These are phyloP conservation scores for Popillia japonica DNA, from an alignment of 1,140 invertebrate species.

Conservation along the genomic window DNA sequence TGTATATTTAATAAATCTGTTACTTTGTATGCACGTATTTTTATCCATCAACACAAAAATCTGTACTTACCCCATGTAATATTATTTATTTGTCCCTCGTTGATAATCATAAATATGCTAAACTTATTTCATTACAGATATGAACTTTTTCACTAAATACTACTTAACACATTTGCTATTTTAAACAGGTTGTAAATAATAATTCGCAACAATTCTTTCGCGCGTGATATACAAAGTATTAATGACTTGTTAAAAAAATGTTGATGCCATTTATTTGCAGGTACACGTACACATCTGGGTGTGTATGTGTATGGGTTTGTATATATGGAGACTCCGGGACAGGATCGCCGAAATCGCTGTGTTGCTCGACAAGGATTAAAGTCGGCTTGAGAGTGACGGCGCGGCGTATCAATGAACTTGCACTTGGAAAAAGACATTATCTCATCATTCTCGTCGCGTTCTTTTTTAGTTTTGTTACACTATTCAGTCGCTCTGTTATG, in stretches of 20 bases:
- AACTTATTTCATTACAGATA: too few species aligned
- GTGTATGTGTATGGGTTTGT: background rate
- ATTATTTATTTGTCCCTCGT: too few species aligned
- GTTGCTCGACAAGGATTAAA: conserved; percentile 1
- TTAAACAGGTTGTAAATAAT: background rate
- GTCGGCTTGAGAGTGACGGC: background rate
- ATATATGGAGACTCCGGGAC: background rate
- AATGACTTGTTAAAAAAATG: background rate
- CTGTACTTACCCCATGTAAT: too few species aligned
- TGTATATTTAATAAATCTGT: too few species aligned
- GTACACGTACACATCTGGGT: background rate
- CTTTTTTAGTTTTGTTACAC: background rate
- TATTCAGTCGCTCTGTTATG: background rate
- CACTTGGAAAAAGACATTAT: conserved; percentile 5
- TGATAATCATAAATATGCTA: too few species aligned
- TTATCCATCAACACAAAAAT: too few species aligned
- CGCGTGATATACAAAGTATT: background rate
- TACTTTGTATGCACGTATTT: too few species aligned
- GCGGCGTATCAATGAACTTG: conserved; percentile 14
- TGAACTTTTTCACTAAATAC: too few species aligned
- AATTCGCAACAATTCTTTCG: background rate
- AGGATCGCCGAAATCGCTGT: background rate
- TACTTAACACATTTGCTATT: too few species aligned
- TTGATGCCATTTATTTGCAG: background rate
- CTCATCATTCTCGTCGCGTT: background rate